Base-by-base conservation (phyloP, 2,113 vertebrate species). In the Tragelaphus strepsiceros region DNA sequence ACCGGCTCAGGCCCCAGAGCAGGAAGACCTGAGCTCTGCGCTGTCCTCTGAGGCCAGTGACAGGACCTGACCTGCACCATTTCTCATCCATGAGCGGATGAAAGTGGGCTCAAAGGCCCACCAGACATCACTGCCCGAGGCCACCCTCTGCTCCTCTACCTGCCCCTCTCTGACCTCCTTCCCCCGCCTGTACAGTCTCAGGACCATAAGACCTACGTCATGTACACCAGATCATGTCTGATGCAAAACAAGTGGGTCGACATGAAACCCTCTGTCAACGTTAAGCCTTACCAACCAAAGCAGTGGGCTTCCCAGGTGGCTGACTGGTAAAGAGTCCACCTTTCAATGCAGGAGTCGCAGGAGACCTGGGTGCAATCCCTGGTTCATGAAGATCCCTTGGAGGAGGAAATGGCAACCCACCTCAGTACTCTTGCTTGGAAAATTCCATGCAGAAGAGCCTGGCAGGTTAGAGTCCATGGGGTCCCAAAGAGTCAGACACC, bases 41-140 rank as follows among this genome's bases (percentile, higher is more conserved):
- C 84, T 43, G 17, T 24, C 61, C 71, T 90, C 67, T 93, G n/a
- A 2, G 0, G 46, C 16, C 21, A 56, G 26, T 6, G 56, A 71
- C 17, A 7, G 88, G 51, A 16, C 19, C 62, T 74, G 56, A 43
- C 13, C 64, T 43, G 43, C 62, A 46, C 35, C 53, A 26, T 53
- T n/a, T 74, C 46, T 91, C 59, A 39, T 39, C 77, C 15, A 10
- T 32, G 22, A 61, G 62, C 81, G 77, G 49, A 77, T 22, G n/a
- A 71, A 39, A 77, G 12, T 39, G 71, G 39, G 6, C 39, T 43
- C 22, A 13, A 9, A 74, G 39, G 21, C 46, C 32, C 39, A 10
- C 19, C 54, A 4, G 9, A 5, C 49, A 2, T 28, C 0, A 0
- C 67, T 77, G 61, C 56, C 83, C 39, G n/a, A 61, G 6, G 24